Percentiles rank a stretch among this genome's conserved stretches.
Conservation (phyloP, 2,113 vertebrate genomes). For the Climacteris rufus region DNA sequence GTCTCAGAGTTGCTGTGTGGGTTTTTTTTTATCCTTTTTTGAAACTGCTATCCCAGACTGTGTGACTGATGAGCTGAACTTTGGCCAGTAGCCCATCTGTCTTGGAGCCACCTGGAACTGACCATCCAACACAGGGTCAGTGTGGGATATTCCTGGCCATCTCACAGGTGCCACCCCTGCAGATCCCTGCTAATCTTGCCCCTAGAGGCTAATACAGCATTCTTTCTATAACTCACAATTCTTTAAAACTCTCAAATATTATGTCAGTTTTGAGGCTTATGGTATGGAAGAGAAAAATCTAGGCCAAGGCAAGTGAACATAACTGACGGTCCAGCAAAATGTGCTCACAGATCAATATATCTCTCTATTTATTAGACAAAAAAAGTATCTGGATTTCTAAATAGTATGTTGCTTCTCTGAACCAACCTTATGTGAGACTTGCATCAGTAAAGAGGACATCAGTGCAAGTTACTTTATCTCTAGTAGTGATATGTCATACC, state of each 20-base stretch:
- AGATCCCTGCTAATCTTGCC: neutral
- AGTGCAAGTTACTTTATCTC: neutral
- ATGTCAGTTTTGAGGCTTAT: neutral
- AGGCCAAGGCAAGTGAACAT: neutral
- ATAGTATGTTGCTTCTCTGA: neutral
- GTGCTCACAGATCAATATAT: neutral
- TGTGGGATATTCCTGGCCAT: neutral
- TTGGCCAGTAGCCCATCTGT: neutral
- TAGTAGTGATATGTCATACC: neutral
- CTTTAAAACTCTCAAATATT: neutral
- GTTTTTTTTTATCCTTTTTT: neutral
- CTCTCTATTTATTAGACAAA: neutral
- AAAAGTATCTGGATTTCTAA: neutral
- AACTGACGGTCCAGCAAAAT: neutral
- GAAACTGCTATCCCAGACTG: neutral
- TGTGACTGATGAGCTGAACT: neutral
- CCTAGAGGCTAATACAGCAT: neutral
- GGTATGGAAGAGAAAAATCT: neutral
- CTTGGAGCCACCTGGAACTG: neutral
- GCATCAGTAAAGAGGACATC: neutral
- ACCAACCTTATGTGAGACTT: neutral
- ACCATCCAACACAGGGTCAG: neutral
- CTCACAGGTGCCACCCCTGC: neutral
- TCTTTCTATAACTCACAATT: neutral
- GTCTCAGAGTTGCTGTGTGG: neutral